Conservation (phyloP, 2,888 invertebrate species). For the Drosophila neotestacea region DNA sequence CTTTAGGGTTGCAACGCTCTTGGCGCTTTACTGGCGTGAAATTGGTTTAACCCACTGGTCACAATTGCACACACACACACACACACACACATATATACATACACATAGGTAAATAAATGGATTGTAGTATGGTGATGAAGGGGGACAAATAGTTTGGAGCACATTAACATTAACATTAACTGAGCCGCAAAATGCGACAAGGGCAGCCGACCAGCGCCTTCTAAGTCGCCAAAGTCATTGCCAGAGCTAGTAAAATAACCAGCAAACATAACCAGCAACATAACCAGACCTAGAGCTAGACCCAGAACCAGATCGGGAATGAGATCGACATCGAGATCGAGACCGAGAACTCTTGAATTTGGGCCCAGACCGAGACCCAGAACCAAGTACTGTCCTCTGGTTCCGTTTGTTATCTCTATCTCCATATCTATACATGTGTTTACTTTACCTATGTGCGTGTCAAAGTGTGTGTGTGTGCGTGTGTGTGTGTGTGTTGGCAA, state of each 20-base stretch:
- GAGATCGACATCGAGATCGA: slow-evolving; percentile 31
- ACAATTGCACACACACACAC: slow-evolving; percentile 75
- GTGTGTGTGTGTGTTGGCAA: slow-evolving; percentile 28
- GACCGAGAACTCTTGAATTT: slow-evolving; percentile 1
- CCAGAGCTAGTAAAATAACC: neutral
- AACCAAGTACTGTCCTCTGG: slow-evolving; percentile 35
- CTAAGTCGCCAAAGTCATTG: slow-evolving; percentile 13
- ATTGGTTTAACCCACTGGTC: slow-evolving; percentile 83
- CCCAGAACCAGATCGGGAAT: slow-evolving; percentile 20
- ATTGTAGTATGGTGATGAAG: neutral
- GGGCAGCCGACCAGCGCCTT: slow-evolving; percentile 68
- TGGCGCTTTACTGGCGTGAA: slow-evolving; percentile 81
- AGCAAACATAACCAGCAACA: slow-evolving; percentile 20
- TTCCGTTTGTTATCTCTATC: slow-evolving; percentile 67
- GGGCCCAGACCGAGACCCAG: slow-evolving; percentile 23
- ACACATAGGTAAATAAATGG: slow-evolving; percentile 5
- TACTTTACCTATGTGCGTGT: slow-evolving; percentile 30
- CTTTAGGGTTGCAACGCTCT: slow-evolving; percentile 72
- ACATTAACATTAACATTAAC: slow-evolving; percentile 82
- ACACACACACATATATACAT: slow-evolving; percentile 12
- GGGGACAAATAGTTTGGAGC: slow-evolving; percentile 69
- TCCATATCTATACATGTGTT: slow-evolving; percentile 72
- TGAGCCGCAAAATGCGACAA: slow-evolving; percentile 78
- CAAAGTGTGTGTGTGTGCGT: slow-evolving; percentile 23
- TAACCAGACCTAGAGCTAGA: neutral